These are phyloP conservation scores for Sarcophaga rosellei DNA, from an alignment of 2,888 invertebrate species.

Conservation along the genomic window DNA sequence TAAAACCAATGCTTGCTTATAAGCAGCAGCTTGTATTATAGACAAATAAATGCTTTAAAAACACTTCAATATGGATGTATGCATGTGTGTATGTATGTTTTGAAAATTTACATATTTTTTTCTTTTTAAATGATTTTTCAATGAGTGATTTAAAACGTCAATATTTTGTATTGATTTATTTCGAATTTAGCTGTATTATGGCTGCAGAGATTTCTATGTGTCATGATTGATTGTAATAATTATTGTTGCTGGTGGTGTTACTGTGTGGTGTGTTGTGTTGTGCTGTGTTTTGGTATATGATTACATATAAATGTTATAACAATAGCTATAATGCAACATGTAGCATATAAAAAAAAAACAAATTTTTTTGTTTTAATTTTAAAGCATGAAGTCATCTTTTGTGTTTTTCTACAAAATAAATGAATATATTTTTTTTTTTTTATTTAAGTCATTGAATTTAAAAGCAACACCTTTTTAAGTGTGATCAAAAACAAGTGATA, in stretches of 20 bases:
- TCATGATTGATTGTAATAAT: slow-evolving; percentile 62
- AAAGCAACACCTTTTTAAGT: slow-evolving; percentile 60
- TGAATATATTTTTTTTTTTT: not conserved
- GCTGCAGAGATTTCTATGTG: slow-evolving; percentile 40
- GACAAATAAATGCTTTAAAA: not conserved
- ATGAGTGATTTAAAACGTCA: slow-evolving; percentile 51
- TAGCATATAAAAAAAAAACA: slow-evolving; percentile 31
- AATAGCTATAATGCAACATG: slow-evolving; percentile 49
- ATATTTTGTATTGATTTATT: slow-evolving; percentile 55
- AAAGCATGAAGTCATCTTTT: slow-evolving; percentile 63
- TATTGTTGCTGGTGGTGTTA: slow-evolving; percentile 20
- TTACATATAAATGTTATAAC: slow-evolving; percentile 38
- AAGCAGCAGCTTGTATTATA: not conserved
- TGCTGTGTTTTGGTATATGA: slow-evolving; percentile 31
- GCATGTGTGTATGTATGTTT: slow-evolving; percentile 2
- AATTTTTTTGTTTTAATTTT: slow-evolving; percentile 37
- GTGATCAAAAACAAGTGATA: slow-evolving; percentile 60
- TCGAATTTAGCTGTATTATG: slow-evolving; percentile 34
- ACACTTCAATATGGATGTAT: not conserved
- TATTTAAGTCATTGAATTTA: not conserved
- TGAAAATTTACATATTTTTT: slow-evolving; percentile 28
- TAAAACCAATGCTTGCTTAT: not conserved
- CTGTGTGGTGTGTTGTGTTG: not conserved
- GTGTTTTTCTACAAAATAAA: not conserved
- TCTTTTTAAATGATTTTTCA: slow-evolving; percentile 39